Base-by-base conservation (phyloP, 1,140 invertebrate genomes). In the Ips nitidus region DNA sequence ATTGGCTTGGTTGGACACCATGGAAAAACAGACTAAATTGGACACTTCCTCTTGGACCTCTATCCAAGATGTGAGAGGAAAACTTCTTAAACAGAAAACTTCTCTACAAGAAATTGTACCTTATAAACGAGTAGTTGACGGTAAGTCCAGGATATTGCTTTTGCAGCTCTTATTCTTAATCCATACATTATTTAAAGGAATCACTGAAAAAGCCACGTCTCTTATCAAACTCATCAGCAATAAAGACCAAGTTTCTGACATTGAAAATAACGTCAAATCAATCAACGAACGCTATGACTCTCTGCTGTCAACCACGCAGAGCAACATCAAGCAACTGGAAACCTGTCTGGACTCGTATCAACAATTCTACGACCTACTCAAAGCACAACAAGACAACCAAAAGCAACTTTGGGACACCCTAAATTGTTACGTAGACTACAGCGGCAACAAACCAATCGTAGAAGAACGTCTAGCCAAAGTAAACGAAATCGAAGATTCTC, bases 61-160 rank as follows among this genome's bases (percentile, higher is more conserved):
- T 1, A 84, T 94, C 7, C 94, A 94, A 80, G 95, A 98, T 80
- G 90, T 94, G 43, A 86, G 91, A 71, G 90, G 91, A 0, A 95
- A 94, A 80, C 81, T 97, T 56, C 84, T 95, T 50, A 95, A 95
- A 78, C 88, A 91, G 74, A 95, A 95, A 86, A 89, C 90, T 1
- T 83, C 89, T 50, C 85, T 94, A 40, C 94, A 97, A 84, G 96
- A 98, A 82, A 94, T 96, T 8, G 82, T 89, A 37, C 91, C 92
- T 1, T 93, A 98, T 76, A 96, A 95, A 79, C 84, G 94, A 68
- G 88, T 95, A 39, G 89, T 98, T 55, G 95, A 97, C 82, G 89
- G 90, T 68, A 73, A 63, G 59, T 66, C 3, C 22, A 3, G 37
- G 22, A n/a, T 40, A 41, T 22, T 22, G 22, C 22, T 58, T 40